Evolutionary conservation across 2,113 vertebrate species (phyloP).

Genomic region (Ptychochromis oligacanthus): DNA sequence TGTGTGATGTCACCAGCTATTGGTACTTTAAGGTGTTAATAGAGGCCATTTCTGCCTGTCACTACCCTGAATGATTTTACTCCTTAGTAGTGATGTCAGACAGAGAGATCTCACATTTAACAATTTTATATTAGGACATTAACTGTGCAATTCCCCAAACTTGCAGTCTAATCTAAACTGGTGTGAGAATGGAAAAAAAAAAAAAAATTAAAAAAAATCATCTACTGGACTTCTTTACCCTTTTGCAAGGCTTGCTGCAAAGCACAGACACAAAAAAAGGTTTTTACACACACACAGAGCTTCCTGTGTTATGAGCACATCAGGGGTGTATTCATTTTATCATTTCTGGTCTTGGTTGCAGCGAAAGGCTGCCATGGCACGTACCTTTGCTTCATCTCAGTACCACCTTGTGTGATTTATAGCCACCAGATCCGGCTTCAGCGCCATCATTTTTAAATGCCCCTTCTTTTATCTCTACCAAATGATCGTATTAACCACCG

Average conservation of each 20-base stretch:
- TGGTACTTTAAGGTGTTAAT: slow-evolving; percentile 3
- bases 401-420: slow-evolving; percentile 90
- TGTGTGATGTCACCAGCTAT: not conserved
- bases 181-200: not conserved
- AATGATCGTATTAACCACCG: slow-evolving; percentile 90
- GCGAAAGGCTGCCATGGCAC: slow-evolving; percentile 79
- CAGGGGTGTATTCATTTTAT: slow-evolving; percentile 84
- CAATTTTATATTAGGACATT: not conserved
- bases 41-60: not conserved
- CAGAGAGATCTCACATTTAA: not conserved
- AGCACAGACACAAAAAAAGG: slow-evolving; percentile 15
- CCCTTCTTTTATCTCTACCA: slow-evolving; percentile 83
- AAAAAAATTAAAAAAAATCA: not conserved
- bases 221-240: slow-evolving; percentile 20
- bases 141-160: not conserved
- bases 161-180: not conserved
- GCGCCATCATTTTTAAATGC: slow-evolving; percentile 62
- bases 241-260: not conserved
- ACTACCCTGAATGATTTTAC: not conserved
- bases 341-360: slow-evolving; percentile 78
- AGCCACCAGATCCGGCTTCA: slow-evolving; percentile 79
- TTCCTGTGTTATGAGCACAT: slow-evolving; percentile 28
- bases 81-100: not conserved
- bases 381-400: slow-evolving; percentile 84
- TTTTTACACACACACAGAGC: slow-evolving; percentile 10